Base-by-base conservation (phyloP, 2,888 invertebrate genomes). In the Endotricha flammealis region DNA sequence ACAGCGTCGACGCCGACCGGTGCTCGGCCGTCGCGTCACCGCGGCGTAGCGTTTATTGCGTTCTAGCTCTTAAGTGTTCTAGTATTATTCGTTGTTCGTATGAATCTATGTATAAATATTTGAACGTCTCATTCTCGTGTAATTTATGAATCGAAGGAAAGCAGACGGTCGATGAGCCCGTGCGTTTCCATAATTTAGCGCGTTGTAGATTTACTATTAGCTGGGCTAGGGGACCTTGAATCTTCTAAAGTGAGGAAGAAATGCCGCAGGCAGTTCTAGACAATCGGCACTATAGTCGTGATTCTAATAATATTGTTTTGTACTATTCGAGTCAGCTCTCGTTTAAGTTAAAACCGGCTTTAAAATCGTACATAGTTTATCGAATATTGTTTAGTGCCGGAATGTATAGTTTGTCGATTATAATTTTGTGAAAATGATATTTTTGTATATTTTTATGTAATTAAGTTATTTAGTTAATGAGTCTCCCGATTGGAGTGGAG, bases 201-300 rank as follows among this genome's bases (percentile, higher is more conserved):
- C 82, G 80, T 79, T 75, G 80, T 85, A 85, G 83, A 77, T 79
- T 78, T 68, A 81, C 76, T 76, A 71, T 85, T 86, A 86, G 86
- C 86, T 86, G 86, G 87, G 83, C 85, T 81, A 81, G 87, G 87
- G 86, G 86, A 86, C 87, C 86, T 85, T 81, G 82, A 80, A 82
- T 82, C 80, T 81, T 78, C 69, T 62, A 61, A 68, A 74, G 71
- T 66, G 73, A 74, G 64, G 71, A 63, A 65, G 69, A 64, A 62
- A 75, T 72, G 82, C 78, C 82, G 70, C 83, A 72, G 78, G 79
- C 85, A 85, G 83, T 85, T 81, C 82, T 83, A 65, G 83, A 86
- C 85, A 83, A 85, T 86, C 83, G 83, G 76, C 85, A 82, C 85
- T 83, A 80, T 83, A 82, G 83, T 81, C 85, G 83, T 79, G 80